Percentiles rank a stretch among this genome's conserved stretches.
Conservation (phyloP, 2,113 vertebrate species). For the Epinephelus lanceolatus region DNA sequence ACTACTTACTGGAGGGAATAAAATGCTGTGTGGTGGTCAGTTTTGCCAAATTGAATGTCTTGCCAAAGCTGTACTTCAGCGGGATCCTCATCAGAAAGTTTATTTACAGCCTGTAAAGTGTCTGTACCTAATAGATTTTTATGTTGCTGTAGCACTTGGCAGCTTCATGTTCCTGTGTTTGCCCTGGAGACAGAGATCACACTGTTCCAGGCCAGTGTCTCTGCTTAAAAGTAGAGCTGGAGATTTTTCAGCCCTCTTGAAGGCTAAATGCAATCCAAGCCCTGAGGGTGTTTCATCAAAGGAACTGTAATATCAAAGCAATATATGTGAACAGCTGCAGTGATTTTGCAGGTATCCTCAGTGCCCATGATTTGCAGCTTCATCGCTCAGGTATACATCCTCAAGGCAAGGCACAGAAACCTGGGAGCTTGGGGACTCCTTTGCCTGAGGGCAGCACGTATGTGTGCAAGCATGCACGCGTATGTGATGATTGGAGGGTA, state of each 20-base stretch:
- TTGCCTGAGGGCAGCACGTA: constrained; percentile 9
- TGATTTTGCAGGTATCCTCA: constrained; percentile 52
- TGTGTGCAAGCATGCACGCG: constrained; percentile 11
- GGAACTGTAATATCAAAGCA: constrained; percentile 67
- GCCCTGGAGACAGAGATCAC: constrained; percentile 47
- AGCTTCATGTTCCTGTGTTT: constrained; percentile 43
- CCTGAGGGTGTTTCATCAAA: constrained; percentile 67
- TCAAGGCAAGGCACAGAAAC: constrained; percentile 27
- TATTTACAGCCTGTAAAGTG: constrained; percentile 26
- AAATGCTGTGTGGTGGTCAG: background rate
- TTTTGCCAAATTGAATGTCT: constrained; percentile 11
- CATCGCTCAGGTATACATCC: constrained; percentile 49
- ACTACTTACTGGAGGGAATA: background rate
- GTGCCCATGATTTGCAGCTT: constrained; percentile 46
- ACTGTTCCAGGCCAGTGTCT: constrained; percentile 36
- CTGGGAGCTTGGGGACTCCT: constrained; percentile 12
- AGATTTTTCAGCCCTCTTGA: constrained; percentile 53
- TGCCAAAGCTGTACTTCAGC: constrained; percentile 17
- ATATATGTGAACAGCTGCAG: constrained; percentile 58
- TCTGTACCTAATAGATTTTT: constrained; percentile 28
- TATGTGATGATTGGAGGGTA: constrained; percentile 12
- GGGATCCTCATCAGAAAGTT: constrained; percentile 12
- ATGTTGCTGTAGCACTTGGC: constrained; percentile 45
- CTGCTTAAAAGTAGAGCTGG: constrained; percentile 52
- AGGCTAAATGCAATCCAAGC: constrained; percentile 60